Evolutionary conservation across 2,797 vertebrate species (phyloP).

Genomic region (Xenentodon cancila): DNA sequence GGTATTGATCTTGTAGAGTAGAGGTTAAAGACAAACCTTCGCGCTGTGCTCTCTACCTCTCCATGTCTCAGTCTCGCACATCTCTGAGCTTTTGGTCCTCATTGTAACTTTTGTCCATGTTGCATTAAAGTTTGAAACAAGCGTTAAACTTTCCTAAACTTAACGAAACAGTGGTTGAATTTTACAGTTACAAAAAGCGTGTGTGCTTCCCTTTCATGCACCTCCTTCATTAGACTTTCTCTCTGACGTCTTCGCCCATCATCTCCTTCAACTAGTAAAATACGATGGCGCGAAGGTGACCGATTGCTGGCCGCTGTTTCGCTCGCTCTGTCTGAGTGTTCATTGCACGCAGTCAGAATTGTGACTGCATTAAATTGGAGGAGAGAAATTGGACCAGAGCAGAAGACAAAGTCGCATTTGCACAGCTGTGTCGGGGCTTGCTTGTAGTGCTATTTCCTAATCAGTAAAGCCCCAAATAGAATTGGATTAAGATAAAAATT

Average conservation of each 20-base stretch:
- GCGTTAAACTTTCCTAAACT: slow-evolving; percentile 21
- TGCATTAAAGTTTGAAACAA: slow-evolving; percentile 23
- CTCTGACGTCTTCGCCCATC: slow-evolving; percentile 13
- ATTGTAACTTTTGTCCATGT: slow-evolving; percentile 8
- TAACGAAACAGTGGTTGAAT: slow-evolving; percentile 48
- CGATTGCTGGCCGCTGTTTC: slow-evolving; percentile 34
- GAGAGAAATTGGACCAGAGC: slow-evolving; percentile 10
- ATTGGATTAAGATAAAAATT: not conserved
- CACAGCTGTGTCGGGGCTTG: not conserved
- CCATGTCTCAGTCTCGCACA: not conserved
- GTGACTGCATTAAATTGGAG: slow-evolving; percentile 35
- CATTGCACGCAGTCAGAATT: slow-evolving; percentile 47
- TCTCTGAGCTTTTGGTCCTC: not conserved
- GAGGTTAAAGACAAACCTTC: slow-evolving; percentile 2
- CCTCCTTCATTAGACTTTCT: slow-evolving; percentile 24
- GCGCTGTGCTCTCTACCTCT: not conserved
- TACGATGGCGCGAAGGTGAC: slow-evolving; percentile 31
- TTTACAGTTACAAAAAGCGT: slow-evolving; percentile 20
- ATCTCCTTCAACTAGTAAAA: slow-evolving; percentile 42
- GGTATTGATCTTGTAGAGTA: not conserved
- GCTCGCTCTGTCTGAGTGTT: slow-evolving; percentile 30
- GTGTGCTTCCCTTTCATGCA: slow-evolving; percentile 24
- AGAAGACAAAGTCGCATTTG: slow-evolving; percentile 26
- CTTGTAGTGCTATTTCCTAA: slow-evolving; percentile 9
- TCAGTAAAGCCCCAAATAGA: slow-evolving; percentile 2